Conservation (phyloP, 2,888 invertebrate genomes). For the Micoletzkya japonica region DNA sequence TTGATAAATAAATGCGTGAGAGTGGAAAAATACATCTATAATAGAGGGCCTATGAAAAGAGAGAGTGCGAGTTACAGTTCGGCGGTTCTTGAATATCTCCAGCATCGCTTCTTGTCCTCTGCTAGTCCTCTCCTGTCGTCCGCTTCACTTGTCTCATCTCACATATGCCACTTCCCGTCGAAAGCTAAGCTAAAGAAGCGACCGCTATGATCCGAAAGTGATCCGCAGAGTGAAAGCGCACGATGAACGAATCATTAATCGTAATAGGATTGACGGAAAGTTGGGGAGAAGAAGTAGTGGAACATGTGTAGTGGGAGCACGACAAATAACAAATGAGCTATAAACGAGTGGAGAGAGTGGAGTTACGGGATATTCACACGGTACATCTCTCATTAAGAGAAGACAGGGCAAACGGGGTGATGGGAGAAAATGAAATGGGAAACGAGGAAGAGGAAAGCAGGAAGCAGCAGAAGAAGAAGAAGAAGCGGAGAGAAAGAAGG, state of each 20-base stretch:
- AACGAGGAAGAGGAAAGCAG: constrained; percentile 23
- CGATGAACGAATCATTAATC: not conserved
- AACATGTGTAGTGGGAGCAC: constrained; percentile 26
- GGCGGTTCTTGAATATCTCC: constrained; percentile 22
- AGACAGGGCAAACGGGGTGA: no score
- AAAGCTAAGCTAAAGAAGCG: no score
- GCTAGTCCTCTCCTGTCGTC: not conserved
- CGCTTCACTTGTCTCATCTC: no score
- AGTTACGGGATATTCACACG: no score
- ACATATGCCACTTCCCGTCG: no score
- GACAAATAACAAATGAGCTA: constrained; percentile 26
- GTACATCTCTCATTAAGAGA: no score
- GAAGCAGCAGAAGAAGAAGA: constrained; percentile 31
- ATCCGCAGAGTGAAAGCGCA: not conserved
- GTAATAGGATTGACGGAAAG: not conserved
- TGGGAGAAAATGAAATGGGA: constrained; percentile 27
- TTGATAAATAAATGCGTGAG: not conserved
- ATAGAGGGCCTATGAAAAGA: no score
- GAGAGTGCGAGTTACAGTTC: constrained; percentile 4
- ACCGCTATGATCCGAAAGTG: no score
- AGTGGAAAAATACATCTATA: no score
- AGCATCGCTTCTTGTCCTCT: constrained; percentile 5
- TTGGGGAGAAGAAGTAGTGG: constrained; percentile 4
- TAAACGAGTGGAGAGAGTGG: no score
- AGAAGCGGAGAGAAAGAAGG: constrained; percentile 22